These are phyloP conservation scores for Pammene aurita DNA, from an alignment of 2,888 invertebrate species.

Conservation along the genomic window DNA sequence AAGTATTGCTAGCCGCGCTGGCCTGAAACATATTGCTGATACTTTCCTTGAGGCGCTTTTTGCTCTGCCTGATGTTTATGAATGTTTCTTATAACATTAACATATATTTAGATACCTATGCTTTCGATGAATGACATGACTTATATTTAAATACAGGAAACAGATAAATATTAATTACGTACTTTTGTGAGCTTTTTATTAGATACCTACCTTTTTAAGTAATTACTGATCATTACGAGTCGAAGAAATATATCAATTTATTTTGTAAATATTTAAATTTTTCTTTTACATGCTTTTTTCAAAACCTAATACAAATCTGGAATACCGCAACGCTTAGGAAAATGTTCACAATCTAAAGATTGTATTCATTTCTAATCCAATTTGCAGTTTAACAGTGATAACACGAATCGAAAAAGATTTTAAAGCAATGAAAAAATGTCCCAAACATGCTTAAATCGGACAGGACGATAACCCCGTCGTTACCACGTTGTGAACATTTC, in stretches of 20 bases:
- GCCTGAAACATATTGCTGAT: slow-evolving; percentile 29
- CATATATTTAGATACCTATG: background rate
- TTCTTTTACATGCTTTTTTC: background rate
- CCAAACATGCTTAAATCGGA: slow-evolving; percentile 67
- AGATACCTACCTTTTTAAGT: too few species aligned
- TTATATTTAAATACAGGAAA: background rate
- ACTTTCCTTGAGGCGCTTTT: slow-evolving; percentile 32
- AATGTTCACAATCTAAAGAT: background rate
- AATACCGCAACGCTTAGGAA: slow-evolving; percentile 59
- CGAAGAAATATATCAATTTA: too few species aligned
- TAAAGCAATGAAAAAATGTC: slow-evolving; percentile 64
- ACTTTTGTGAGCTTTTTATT: too few species aligned
- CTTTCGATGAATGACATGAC: background rate
- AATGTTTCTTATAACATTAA: slow-evolving; percentile 13
- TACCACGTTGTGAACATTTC: slow-evolving; percentile 55
- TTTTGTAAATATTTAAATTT: too few species aligned
- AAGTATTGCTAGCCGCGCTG: slow-evolving; percentile 12
- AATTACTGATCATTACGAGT: too few species aligned
- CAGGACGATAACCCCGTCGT: slow-evolving; percentile 76
- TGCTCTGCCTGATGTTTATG: background rate
- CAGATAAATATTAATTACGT: background rate
- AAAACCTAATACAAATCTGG: slow-evolving; percentile 35
- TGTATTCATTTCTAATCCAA: slow-evolving; percentile 45
- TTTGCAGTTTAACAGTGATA: slow-evolving; percentile 45
- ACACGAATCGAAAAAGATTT: slow-evolving; percentile 49